Base-by-base conservation (phyloP, 2,113 vertebrate species). In the Nannospalax galili region DNA sequence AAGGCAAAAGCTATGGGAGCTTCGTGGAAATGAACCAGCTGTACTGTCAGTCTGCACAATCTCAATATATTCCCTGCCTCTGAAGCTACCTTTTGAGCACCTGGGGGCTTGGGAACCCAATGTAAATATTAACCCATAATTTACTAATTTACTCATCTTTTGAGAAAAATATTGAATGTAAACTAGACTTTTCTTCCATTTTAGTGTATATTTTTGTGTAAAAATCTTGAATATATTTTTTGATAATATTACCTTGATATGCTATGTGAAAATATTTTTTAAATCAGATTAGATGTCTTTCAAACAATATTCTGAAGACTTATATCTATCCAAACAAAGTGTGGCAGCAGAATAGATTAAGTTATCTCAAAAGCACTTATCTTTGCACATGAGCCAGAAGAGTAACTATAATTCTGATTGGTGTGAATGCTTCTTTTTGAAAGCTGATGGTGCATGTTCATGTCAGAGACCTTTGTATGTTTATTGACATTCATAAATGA, bases 1-100 rank as follows among this genome's bases (percentile, higher is more conserved):
- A 70, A 84, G 22, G 0, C 0, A 62, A n/a, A 56, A 9, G 5
- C 40, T 3, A 0, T 42, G 9, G 15, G 17, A 28, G 12, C 19
- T 81, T 48, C 22, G 8, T 28, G 1, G 12, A 45, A 19, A 74
- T 75, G 3, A 89, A 84, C 37, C 15, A n/a, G 14, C 40, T 73
- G 0, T 45, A 3, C 52, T 52, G 35, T 35, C 26, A 42, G 56
- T 4, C 0, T 24, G 17, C 17, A 8, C 10, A 58, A 2, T 0
- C 20, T 4, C 2, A 0, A 1, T 40, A 35, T 10, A 35, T 9
- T 64, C 12, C 17, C 58, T 73, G 11, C 2, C 22, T 0, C 35
- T 26, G 17, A 0, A 60, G 20, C 28, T 56, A 52, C 19, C 0
- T 6, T 87, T 42, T 10, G 9, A 88, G 0, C 11, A 45, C 40